Evolutionary conservation across 2,113 vertebrate genomes (phyloP).

Genomic region (Myocastor coypus): DNA sequence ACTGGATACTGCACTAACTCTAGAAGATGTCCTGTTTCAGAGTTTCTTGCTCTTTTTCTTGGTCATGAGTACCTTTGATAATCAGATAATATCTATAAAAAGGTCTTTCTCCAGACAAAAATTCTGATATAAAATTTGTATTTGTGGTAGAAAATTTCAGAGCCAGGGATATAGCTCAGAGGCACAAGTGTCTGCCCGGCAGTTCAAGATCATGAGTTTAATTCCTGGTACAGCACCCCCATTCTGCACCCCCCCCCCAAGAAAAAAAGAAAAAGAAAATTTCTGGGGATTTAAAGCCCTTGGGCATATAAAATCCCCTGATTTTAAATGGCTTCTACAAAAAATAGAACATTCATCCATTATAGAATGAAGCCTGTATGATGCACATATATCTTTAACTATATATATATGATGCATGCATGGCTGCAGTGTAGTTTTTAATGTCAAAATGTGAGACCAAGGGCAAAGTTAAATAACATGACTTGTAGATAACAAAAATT

Average conservation of each 20-base stretch:
- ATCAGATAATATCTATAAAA: constrained; percentile 1
- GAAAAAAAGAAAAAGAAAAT: not conserved
- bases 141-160: constrained; percentile 5
- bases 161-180: no score
- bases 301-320: not conserved
- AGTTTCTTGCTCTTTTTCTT: not conserved
- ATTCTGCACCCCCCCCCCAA: no score
- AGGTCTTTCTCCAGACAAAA: not conserved
- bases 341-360: not conserved
- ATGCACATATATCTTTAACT: not conserved
- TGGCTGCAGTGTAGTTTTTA: constrained; percentile 26
- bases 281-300: not conserved
- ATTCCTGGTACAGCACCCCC: no score
- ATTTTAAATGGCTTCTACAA: not conserved
- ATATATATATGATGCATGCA: not conserved
- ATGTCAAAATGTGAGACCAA: not conserved
- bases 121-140: constrained; percentile 20
- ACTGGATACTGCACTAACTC: constrained; percentile 8
- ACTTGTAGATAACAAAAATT: constrained; percentile 39
- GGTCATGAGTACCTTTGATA: not conserved
- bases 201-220: no score
- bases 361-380: not conserved
- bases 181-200: no score
- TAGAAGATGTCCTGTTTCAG: not conserved
- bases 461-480: constrained; percentile 26